Evolutionary conservation across 2,888 invertebrate species (phyloP), one percentile per base, ranked within the genome.

Genomic region (Phlogophora meticulosa): DNA sequence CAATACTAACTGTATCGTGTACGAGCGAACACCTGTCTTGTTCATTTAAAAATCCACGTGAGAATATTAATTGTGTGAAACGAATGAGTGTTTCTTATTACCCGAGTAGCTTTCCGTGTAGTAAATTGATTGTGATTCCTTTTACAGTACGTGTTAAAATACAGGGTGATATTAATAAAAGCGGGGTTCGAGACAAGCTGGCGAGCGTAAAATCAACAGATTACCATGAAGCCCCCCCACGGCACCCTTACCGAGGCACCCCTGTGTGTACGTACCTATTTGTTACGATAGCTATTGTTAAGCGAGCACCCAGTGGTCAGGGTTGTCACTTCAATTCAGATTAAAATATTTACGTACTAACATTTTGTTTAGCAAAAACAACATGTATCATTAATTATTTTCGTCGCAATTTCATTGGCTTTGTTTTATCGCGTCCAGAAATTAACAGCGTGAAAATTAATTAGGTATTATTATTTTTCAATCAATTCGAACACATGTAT

Each of bases 131-230:
- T 88, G 86, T 82, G 84, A 83, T 81, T 81, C 53, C 68, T 83
- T 90, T 91, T 90, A 86, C 88, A 92, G 88, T 88, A 93, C 92
- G 92, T 93, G 93, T 93, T 92, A 91, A 91, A 90, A 90, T 91
- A 90, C 87, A 87, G 83, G 88, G 87, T 91, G 90, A 93, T 94
- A 94, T 93, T 94, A 92, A 83, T 82, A 94, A 91, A 94, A 91
- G 89, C 86, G 87, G 91, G 92, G 90, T 90, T 89, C 87, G 84
- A 87, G 87, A 88, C 89, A 87, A 89, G 89, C 85, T 88, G 90
- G 90, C 85, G 90, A 92, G 94, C 94, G 94, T 94, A 94, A 94
- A 95, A 95, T 95, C 94, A 94, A 94, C 95, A 95, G 95, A 95
- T 95, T 95, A 95, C 91, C 85, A 88, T 87, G 87, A 91, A 87